Base-by-base conservation (phyloP, 2,888 invertebrate genomes). In the Chironomus riparius region DNA sequence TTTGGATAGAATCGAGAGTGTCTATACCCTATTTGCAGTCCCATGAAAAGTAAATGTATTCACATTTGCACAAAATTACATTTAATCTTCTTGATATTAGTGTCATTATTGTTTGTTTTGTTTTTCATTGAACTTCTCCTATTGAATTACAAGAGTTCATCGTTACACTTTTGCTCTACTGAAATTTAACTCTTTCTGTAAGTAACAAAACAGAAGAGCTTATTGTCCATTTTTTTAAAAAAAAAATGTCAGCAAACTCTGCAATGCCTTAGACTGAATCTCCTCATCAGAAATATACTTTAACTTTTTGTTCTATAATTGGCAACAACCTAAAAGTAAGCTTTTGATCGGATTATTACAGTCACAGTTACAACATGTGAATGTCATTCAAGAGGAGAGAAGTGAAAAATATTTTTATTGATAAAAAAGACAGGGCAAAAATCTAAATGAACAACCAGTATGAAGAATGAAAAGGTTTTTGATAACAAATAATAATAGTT, bases 51-150 rank as follows among this genome's bases (percentile, higher is more conserved):
- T 18, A 56, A 56, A 56, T 15, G 18, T 15, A 56, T 18, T 15
- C 18, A 56, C 18, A 15, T 38, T 38, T 38, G 38, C 38, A 38
- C 38, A 38, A 38, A 38, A 38, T 38, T 38, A 38, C 38, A 38
- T 38, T 38, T 38, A 38, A 38, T 38, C 38, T 38, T 10, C 10
- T 38, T 38, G 10, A 38, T 38, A 38, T 38, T 38, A 38, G 38
- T 38, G 38, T 38, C 38, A 38, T 38, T 38, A 38, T 38, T 38
- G 38, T 38, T 38, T 7, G 10, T 38, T 56, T 47, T 15, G 38
- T n/a, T n/a, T 73, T 15, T 73, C 73, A 50, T 12, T 65, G 73
- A 73, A 73, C 73, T 62, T 47, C n/a, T 21, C 56, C 56, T 56
- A 56, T n/a, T 56, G 24, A 24, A 22, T 65, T 21, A 18, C 21